Conservation (phyloP, 2,888 invertebrate genomes). For the Sinodicranocentrus sp. region DNA sequence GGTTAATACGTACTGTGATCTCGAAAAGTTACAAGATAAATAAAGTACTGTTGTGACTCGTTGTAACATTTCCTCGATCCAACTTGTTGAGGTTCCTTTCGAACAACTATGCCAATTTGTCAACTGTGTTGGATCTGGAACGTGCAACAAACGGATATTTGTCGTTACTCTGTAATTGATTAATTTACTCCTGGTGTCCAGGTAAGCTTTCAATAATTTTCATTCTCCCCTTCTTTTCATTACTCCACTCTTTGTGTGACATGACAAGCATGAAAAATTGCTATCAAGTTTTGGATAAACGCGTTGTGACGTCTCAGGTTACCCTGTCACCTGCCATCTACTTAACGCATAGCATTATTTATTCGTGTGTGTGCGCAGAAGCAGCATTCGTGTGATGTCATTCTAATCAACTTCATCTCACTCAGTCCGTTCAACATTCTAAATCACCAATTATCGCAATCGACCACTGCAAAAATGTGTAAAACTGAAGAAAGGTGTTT, state of each 20-base stretch:
- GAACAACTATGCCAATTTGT: background rate
- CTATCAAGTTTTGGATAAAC: too few relatives aligned
- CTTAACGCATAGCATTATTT: too few relatives aligned
- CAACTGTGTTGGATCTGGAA: slow-evolving; percentile 21
- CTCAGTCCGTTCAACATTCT: background rate
- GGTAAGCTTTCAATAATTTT: too few relatives aligned
- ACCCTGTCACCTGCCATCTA: too few relatives aligned
- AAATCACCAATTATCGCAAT: slow-evolving; percentile 8
- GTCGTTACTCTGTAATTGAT: too few relatives aligned
- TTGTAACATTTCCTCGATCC: background rate
- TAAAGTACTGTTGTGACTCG: background rate
- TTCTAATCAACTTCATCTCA: slow-evolving; percentile 12
- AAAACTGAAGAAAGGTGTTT: slow-evolving; percentile 32
- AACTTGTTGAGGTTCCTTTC: too few relatives aligned
- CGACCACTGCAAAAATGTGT: background rate
- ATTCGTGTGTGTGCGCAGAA: too few relatives aligned
- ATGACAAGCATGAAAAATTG: too few relatives aligned
- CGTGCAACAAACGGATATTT: slow-evolving; percentile 19
- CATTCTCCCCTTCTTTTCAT: too few relatives aligned
- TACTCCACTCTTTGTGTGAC: too few relatives aligned
- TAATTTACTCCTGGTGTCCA: too few relatives aligned
- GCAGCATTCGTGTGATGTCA: slow-evolving; percentile 18
- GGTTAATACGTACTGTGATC: slow-evolving; percentile 24
- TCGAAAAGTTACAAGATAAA: slow-evolving; percentile 18
- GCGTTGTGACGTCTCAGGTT: too few relatives aligned